phyloP scores from a whole-genome alignment of 2,113 vertebrate species.

The Boleophthalmus pectinirostris region DNA sequence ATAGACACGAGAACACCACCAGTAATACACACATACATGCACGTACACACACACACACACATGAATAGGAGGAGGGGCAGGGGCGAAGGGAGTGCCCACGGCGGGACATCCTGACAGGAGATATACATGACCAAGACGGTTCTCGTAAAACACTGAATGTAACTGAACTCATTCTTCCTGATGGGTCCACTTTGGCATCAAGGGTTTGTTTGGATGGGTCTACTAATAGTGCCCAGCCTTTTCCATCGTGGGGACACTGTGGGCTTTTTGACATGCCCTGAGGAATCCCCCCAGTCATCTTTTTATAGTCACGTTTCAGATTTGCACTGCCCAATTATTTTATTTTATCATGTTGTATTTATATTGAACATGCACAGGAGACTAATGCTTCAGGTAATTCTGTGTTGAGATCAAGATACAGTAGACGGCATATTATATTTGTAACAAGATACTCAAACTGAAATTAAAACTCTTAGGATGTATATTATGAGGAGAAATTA shows the following conservation, averaged over 20 bases:
- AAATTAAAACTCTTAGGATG: no score
- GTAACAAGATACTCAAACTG: no score
- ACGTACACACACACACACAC: conserved; percentile 17
- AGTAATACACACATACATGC: conserved; percentile 20
- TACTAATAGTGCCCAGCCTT: neutral
- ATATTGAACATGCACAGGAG: no score
- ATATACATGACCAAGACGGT: conserved; percentile 45
- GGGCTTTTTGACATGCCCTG: neutral
- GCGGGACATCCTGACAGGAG: conserved; percentile 67
- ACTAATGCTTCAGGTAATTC: no score
- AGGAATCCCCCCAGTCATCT: neutral
- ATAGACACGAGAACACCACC: conserved; percentile 70
- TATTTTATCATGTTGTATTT: no score
- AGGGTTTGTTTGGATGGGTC: neutral
- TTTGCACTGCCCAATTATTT: no score
- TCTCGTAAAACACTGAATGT: conserved; percentile 46
- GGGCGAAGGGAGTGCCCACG: conserved; percentile 52
- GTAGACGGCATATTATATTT: no score
- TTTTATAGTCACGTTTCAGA: no score
- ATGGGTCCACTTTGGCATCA: neutral
- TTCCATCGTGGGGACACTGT: neutral
- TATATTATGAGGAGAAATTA: no score
- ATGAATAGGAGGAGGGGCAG: conserved; percentile 37
- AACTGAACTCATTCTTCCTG: conserved; percentile 49
- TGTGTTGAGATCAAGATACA: no score